phyloP scores from a whole-genome alignment of 2,888 invertebrate genomes.

The Desoria tigrina region DNA sequence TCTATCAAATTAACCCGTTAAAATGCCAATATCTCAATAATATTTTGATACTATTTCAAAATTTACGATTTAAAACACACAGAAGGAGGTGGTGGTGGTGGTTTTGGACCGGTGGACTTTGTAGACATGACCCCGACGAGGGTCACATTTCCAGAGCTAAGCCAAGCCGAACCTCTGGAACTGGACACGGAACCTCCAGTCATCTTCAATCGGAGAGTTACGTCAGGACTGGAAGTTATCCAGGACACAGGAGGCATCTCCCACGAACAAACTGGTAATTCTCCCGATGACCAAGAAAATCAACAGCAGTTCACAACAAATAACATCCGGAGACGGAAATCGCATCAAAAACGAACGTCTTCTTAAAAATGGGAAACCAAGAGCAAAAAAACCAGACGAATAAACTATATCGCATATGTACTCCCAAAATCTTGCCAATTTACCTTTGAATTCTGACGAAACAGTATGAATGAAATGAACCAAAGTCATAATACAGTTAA shows the following conservation, averaged over 20 bases:
- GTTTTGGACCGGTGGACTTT: background rate
- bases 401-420: too few relatives aligned
- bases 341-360: background rate
- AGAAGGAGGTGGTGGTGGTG: background rate
- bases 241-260: background rate
- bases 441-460: too few relatives aligned
- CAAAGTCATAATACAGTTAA: too few relatives aligned
- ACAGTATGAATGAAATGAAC: too few relatives aligned
- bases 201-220: background rate
- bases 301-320: conserved; percentile 6
- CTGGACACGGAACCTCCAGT: background rate
- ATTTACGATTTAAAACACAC: background rate
- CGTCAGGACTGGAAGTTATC: background rate
- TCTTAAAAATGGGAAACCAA: background rate
- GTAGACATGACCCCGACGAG: background rate
- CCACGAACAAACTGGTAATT: conserved; percentile 3
- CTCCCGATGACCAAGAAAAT: background rate
- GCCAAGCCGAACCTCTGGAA: background rate
- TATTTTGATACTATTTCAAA: background rate
- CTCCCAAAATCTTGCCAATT: too few relatives aligned
- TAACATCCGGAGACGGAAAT: conserved; percentile 8
- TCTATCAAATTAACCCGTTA: too few relatives aligned
- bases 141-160: background rate
- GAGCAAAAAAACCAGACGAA: background rate
- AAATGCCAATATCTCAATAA: too few relatives aligned